Conservation (phyloP, 2,113 vertebrate species). For the Lepidothrix coronata region DNA sequence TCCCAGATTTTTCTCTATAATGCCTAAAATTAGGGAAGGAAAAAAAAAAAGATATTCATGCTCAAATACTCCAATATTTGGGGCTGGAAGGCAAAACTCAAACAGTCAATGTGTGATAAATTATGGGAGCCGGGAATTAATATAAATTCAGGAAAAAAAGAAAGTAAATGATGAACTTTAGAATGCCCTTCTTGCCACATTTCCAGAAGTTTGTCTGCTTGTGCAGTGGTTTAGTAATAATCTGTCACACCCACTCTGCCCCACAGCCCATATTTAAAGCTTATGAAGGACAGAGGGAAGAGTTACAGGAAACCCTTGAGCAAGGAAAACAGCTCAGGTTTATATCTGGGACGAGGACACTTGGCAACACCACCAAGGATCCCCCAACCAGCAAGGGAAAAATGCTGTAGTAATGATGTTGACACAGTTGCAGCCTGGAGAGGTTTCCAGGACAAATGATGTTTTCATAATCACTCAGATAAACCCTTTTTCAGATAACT, state of each 20-base stretch:
- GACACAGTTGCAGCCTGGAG: background rate
- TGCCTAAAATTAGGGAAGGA: background rate
- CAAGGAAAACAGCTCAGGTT: background rate
- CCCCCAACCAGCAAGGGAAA: background rate
- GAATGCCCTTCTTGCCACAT: background rate
- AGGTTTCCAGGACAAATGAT: background rate
- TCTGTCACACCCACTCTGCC: background rate
- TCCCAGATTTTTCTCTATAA: background rate
- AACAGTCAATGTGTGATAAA: background rate
- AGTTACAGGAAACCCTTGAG: background rate
- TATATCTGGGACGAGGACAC: background rate
- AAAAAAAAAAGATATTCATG: background rate
- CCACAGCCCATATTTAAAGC: background rate
- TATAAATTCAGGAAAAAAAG: background rate
- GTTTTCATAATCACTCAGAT: background rate
- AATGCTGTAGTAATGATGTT: background rate
- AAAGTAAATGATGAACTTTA: background rate
- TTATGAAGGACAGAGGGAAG: background rate
- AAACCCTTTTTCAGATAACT: background rate
- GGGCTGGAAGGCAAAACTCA: background rate
- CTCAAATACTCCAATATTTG: background rate
- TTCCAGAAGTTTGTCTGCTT: background rate
- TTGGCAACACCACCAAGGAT: background rate
- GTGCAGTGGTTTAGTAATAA: background rate
- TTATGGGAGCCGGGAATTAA: background rate